A percentile compares a stretch with the other conserved stretches of the same genome.
phyloP scores from a whole-genome alignment of 2,797 vertebrate species.

The Eospalax fontanierii region DNA sequence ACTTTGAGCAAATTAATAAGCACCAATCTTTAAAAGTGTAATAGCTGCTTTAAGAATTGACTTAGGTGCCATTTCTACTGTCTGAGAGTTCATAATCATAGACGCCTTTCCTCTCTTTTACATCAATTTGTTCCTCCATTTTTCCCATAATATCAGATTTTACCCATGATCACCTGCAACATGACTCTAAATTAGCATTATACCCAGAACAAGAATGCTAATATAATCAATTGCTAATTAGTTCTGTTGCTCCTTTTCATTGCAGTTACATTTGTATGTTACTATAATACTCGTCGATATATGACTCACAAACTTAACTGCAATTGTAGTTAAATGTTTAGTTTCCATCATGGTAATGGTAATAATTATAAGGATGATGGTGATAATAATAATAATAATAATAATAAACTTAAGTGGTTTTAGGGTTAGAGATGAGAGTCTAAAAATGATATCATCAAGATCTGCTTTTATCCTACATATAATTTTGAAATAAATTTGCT shows the following conservation, averaged over 20 bases:
- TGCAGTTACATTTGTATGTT: background rate
- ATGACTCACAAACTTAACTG: slow-evolving; percentile 61
- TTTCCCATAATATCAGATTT: background rate
- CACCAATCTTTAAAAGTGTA: background rate
- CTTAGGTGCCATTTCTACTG: slow-evolving; percentile 12
- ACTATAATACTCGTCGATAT: background rate
- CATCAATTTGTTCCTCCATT: slow-evolving; percentile 2
- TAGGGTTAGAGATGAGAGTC: slow-evolving; percentile 58
- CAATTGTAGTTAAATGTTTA: background rate
- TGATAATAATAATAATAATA: slow-evolving; percentile 71
- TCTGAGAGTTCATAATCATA: slow-evolving; percentile 53
- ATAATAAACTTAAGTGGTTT: slow-evolving; percentile 61
- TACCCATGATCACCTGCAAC: slow-evolving; percentile 54
- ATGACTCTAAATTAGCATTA: slow-evolving; percentile 55
- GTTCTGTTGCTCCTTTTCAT: slow-evolving; percentile 34
- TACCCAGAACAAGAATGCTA: background rate
- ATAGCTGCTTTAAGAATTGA: slow-evolving; percentile 25
- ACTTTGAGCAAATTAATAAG: slow-evolving; percentile 26
- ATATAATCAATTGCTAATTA: slow-evolving; percentile 45
- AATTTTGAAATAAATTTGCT: slow-evolving; percentile 43
- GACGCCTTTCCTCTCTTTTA: background rate
- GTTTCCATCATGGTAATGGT: background rate
- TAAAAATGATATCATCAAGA: slow-evolving; percentile 77
- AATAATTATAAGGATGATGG: slow-evolving; percentile 64
- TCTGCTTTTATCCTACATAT: slow-evolving; percentile 65